These are phyloP conservation scores for Dinomys branickii DNA, from an alignment of 2,113 vertebrate genomes.

Conservation along the genomic window DNA sequence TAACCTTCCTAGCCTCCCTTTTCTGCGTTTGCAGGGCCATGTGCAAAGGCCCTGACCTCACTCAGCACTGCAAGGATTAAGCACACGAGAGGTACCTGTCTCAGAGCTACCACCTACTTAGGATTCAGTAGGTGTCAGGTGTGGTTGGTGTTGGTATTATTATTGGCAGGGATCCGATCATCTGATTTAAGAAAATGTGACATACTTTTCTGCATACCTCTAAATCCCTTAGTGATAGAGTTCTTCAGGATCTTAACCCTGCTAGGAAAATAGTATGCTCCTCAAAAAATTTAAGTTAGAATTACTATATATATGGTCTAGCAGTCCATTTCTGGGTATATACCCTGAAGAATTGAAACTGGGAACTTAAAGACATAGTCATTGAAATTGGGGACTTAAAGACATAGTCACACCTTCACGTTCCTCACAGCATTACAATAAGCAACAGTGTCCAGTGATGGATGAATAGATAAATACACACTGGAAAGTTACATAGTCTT, in stretches of 20 bases:
- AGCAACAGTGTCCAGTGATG: fast-evolving
- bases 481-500: background rate
- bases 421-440: background rate
- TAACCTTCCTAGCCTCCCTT: background rate
- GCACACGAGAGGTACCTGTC: fast-evolving
- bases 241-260: constrained; percentile 30
- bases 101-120: fast-evolving
- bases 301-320: background rate
- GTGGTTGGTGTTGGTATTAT: background rate
- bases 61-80: background rate
- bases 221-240: background rate
- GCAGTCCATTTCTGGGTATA: background rate
- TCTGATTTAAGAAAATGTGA: background rate
- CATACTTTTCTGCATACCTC: background rate
- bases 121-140: fast-evolving
- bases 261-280: background rate
- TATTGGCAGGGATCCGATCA: background rate
- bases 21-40: background rate
- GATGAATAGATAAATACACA: fast-evolving
- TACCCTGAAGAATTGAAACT: background rate
- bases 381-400: background rate
- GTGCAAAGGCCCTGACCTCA: fast-evolving
- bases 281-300: background rate
- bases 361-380: background rate
- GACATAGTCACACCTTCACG: background rate